These are phyloP conservation scores for Lanius ludovicianus DNA, from an alignment of 2,113 vertebrate genomes.

Conservation along the genomic window DNA sequence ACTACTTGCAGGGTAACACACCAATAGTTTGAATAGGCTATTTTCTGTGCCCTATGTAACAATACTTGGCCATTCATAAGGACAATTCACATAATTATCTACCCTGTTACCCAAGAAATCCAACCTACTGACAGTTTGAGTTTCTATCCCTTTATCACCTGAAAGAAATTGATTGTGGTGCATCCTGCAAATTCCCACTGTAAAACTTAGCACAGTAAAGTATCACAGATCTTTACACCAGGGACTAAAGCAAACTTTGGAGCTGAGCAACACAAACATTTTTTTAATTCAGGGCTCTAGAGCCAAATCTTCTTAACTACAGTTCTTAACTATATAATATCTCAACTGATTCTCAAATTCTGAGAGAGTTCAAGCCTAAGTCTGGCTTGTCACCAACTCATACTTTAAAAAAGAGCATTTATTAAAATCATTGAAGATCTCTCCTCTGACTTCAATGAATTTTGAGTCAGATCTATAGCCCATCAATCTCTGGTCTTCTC, in stretches of 20 bases:
- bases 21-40: neutral
- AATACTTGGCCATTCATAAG: neutral
- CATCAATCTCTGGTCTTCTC: neutral
- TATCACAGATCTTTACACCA: neutral
- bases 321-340: neutral
- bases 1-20: neutral
- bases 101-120: neutral
- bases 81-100: neutral
- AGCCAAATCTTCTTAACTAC: neutral
- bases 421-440: neutral
- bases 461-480: neutral
- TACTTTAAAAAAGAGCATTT: neutral
- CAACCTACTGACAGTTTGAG: neutral
- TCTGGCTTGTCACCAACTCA: neutral
- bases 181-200: neutral
- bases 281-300: neutral
- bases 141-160: neutral
- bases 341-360: neutral
- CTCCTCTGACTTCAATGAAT: neutral
- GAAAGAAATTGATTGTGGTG: neutral
- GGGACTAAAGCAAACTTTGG: neutral
- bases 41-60: neutral
- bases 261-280: neutral
- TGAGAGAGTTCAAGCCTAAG: neutral
- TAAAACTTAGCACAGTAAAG: neutral